These are phyloP conservation scores for Tetranychus truncatus DNA, from an alignment of 2,888 invertebrate species.

Conservation along the genomic window DNA sequence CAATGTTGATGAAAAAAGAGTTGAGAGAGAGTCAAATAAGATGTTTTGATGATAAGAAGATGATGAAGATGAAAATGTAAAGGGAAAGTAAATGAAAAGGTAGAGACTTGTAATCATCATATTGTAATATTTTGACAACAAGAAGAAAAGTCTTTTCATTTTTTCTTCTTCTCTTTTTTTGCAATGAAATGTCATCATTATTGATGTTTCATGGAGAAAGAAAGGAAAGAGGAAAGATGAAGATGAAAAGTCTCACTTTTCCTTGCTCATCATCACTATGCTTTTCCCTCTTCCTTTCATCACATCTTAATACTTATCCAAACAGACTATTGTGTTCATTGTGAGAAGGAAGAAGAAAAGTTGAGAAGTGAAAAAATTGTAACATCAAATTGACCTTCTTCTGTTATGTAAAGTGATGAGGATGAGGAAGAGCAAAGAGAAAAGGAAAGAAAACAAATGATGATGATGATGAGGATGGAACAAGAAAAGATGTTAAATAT, in stretches of 20 bases:
- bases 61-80: background rate
- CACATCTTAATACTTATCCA: too few species aligned
- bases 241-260: too few species aligned
- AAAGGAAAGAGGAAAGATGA: too few species aligned
- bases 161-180: background rate
- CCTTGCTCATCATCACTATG: too few species aligned
- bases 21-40: background rate
- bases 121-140: too few species aligned
- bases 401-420: background rate
- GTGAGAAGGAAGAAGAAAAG: too few species aligned
- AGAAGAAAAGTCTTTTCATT: background rate
- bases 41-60: background rate
- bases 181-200: too few species aligned
- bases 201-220: too few species aligned
- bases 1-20: background rate
- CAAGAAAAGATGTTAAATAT: background rate
- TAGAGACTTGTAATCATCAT: background rate
- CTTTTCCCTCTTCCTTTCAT: too few species aligned
- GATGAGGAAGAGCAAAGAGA: background rate
- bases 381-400: background rate
- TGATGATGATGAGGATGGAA: background rate
- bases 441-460: background rate
- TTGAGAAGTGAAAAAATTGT: too few species aligned
- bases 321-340: too few species aligned
- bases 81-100: background rate